Base-by-base conservation (phyloP, 2,113 vertebrate genomes). In the Geococcyx californianus region DNA sequence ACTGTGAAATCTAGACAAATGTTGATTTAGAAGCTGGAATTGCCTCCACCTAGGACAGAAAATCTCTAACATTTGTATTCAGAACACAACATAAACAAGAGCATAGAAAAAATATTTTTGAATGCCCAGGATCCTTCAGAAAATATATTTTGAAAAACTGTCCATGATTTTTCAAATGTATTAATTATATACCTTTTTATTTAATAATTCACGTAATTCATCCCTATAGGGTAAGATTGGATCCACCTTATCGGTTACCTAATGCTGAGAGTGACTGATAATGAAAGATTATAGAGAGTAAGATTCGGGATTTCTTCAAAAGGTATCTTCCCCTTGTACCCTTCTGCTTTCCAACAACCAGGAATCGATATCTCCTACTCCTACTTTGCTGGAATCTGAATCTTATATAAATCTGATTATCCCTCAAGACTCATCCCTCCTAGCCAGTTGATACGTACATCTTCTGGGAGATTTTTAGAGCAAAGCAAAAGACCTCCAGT, bases 161-260 rank as follows among this genome's bases (percentile, higher is more conserved):
- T 52, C 7, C 11, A 8, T 45, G 0, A 40, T 67, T 66, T 5
- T 1, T 1, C 28, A 36, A 80, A 56, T 8, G 0, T 40, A n/a
- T 73, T 68, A 15, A 45, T 70, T 76, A 19, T 40, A 52, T 20
- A 42, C 1, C 0, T 8, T 78, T 75, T 72, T 15, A 66, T 38
- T 87, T 72, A n/a, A 40, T 36, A 81, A 28, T 44, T 90, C 2
- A 16, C 59, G 26, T 8, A 47, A 33, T 28, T 60, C 16, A 52
- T 52, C n/a, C 9, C 4, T 68, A 21, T 20, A 21, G 3, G 3
- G 2, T 83, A 3, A 45, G 51, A 33, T 8, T 60, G 3, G 2
- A 69, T 90, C 20, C 6, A 29, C 4, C 2, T 69, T 79, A 28
- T 15, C 74, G 87, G 36, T 42, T 72, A 40, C 9, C 9, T 72